Evolutionary conservation across 2,888 invertebrate species (phyloP).

Genomic region (Ptychoptera albimana): DNA sequence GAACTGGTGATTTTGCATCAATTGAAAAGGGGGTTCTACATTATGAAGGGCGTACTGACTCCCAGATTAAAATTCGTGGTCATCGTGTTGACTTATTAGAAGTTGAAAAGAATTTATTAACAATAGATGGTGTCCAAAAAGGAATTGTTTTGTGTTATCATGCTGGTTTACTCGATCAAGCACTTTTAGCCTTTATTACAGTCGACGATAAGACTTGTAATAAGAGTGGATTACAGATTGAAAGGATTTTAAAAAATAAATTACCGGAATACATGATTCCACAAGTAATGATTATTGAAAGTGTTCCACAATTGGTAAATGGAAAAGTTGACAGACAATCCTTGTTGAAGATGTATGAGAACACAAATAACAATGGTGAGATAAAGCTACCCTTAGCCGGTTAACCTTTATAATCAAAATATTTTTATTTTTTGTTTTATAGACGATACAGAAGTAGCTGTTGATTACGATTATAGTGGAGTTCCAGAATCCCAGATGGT

Average conservation of each 20-base stretch:
- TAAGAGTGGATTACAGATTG: conserved; percentile 40
- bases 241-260: conserved; percentile 42
- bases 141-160: conserved; percentile 66
- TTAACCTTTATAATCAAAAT: too few relatives aligned
- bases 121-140: conserved; percentile 51
- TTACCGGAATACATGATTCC: conserved; percentile 69
- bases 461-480: conserved; percentile 50
- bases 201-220: conserved; percentile 28
- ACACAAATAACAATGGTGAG: conserved; percentile 49
- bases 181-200: conserved; percentile 53
- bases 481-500: conserved; percentile 39
- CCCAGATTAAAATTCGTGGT: conserved; percentile 73
- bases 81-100: conserved; percentile 74
- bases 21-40: conserved; percentile 50
- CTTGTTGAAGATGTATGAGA: conserved; percentile 57
- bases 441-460: conserved; percentile 38
- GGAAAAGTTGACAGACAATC: conserved; percentile 76
- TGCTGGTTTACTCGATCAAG: conserved; percentile 53
- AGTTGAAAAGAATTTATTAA: conserved; percentile 56
- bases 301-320: conserved; percentile 66
- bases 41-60: conserved; percentile 72
- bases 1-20: conserved; percentile 72
- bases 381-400: too few relatives aligned
- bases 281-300: conserved; percentile 54
- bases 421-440: not conserved